These are phyloP conservation scores for Spilarctia lutea DNA, from an alignment of 2,888 invertebrate genomes.

Conservation along the genomic window DNA sequence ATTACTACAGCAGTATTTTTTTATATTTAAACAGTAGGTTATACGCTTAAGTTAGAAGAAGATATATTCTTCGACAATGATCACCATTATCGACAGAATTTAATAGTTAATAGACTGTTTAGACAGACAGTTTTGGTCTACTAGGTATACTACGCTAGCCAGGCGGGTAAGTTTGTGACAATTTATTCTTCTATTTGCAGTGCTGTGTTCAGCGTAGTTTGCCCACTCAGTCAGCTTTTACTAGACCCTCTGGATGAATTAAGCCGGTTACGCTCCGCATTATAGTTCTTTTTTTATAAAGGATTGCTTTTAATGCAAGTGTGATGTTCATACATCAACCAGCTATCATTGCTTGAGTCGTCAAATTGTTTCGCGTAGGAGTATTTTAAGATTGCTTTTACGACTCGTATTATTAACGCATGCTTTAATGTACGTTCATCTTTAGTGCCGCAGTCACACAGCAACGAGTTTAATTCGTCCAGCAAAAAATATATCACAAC, in stretches of 20 bases:
- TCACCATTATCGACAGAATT: no score
- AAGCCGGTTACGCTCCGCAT: no score
- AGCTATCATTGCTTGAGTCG: background rate
- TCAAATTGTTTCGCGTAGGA: constrained; percentile 7
- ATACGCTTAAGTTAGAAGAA: no score
- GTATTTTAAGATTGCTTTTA: constrained; percentile 9
- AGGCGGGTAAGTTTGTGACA: no score
- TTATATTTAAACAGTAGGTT: background rate
- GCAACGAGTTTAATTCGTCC: constrained; percentile 34
- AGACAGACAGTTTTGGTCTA: no score
- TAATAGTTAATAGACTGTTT: no score
- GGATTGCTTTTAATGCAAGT: background rate
- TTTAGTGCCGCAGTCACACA: constrained; percentile 34
- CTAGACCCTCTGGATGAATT: no score
- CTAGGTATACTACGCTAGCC: no score
- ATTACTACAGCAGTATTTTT: background rate
- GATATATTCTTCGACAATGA: background rate
- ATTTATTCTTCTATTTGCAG: no score
- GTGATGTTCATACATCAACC: background rate
- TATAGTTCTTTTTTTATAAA: background rate
- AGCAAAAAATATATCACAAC: constrained; percentile 36
- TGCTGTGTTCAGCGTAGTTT: no score
- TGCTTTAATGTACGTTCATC: constrained; percentile 6
- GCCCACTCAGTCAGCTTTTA: no score
- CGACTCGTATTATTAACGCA: background rate